These are phyloP conservation scores for Artibeus jamaicensis DNA, from an alignment of 2,797 vertebrate species.

Conservation along the genomic window DNA sequence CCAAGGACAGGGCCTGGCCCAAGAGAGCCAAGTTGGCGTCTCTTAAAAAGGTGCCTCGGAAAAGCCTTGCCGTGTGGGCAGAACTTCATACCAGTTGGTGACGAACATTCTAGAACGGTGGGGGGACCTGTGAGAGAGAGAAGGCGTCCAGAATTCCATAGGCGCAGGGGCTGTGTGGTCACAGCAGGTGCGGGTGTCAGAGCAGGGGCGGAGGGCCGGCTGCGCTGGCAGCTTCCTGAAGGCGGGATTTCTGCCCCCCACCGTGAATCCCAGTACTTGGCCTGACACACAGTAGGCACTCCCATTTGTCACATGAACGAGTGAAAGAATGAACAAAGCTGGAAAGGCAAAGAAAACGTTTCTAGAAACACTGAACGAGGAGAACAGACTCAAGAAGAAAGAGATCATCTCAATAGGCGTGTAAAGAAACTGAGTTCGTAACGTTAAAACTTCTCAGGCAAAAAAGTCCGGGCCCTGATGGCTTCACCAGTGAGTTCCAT, in stretches of 20 bases:
- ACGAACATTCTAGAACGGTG: neutral
- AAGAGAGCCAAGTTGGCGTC: neutral
- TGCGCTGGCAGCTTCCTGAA: rapidly evolving
- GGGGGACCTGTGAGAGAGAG: neutral
- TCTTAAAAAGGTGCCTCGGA: neutral
- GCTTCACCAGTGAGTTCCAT: neutral
- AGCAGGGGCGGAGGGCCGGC: rapidly evolving
- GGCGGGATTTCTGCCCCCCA: neutral
- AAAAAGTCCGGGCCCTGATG: neutral
- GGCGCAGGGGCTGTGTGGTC: rapidly evolving
- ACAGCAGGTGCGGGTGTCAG: rapidly evolving
- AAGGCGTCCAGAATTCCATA: rapidly evolving
- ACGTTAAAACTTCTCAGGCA: neutral
- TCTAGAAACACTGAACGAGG: neutral
- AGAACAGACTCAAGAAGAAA: neutral
- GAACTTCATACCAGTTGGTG: neutral
- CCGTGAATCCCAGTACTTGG: neutral
- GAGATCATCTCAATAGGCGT: neutral
- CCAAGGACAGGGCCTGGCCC: neutral
- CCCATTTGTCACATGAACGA: neutral
- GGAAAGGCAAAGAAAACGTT: neutral
- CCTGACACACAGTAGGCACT: neutral
- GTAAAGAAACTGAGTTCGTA: neutral
- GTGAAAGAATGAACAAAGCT: neutral
- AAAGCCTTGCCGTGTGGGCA: rapidly evolving